phyloP scores from a whole-genome alignment of 2,113 vertebrate genomes.

The Vireo altiloquus region DNA sequence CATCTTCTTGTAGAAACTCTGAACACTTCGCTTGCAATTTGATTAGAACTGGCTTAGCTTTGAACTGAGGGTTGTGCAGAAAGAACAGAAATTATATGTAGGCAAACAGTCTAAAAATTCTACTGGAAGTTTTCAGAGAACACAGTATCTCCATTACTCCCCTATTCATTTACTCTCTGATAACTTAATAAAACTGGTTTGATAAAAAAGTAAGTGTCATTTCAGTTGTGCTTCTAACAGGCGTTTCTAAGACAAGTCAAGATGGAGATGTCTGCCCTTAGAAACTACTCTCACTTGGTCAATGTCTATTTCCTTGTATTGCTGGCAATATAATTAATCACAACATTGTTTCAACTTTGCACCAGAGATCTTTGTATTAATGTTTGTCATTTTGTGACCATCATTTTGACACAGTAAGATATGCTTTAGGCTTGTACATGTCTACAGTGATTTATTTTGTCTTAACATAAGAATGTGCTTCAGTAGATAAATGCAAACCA shows the following conservation, averaged over 20 bases:
- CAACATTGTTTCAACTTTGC: neutral
- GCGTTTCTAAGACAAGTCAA: neutral
- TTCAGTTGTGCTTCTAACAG: neutral
- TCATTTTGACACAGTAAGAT: constrained; percentile 24
- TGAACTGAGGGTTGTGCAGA: neutral
- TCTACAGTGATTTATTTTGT: constrained; percentile 55
- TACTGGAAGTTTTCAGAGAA: neutral
- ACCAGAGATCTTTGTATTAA: neutral
- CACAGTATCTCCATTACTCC: neutral
- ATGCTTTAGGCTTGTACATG: constrained; percentile 48
- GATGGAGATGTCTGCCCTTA: neutral
- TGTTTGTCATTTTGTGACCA: neutral
- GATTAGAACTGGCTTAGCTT: neutral
- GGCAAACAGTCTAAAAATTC: neutral
- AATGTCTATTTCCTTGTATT: neutral
- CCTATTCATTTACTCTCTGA: neutral
- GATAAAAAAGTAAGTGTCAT: neutral
- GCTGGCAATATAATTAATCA: neutral
- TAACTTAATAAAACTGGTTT: neutral
- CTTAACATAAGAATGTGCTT: neutral
- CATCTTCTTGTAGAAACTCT: neutral
- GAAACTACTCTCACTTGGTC: neutral
- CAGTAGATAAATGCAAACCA: constrained; percentile 19
- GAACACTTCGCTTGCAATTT: neutral
- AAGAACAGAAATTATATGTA: neutral